These are phyloP conservation scores for Pluvialis apricaria DNA, from an alignment of 2,113 vertebrate genomes.

Conservation along the genomic window DNA sequence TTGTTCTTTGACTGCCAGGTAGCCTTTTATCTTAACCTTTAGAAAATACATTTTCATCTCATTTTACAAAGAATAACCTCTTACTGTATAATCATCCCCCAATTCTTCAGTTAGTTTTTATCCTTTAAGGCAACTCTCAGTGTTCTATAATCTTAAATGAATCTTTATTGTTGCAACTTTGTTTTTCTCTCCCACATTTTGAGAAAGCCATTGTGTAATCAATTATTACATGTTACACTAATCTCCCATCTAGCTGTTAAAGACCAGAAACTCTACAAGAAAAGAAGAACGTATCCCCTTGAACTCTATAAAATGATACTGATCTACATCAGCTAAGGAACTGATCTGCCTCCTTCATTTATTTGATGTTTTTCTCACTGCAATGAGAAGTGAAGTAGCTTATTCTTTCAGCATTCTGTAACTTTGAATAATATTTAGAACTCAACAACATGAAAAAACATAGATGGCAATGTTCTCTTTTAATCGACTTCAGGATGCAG, in stretches of 20 bases:
- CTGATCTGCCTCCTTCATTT: background rate
- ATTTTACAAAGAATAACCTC: background rate
- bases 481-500: background rate
- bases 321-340: background rate
- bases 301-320: background rate
- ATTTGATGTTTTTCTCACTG: background rate
- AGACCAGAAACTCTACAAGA: background rate
- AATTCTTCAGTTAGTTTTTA: background rate
- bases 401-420: background rate
- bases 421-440: background rate
- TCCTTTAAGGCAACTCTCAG: background rate
- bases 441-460: background rate
- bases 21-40: background rate
- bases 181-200: background rate
- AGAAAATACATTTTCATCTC: background rate
- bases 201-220: background rate
- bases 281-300: background rate
- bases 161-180: background rate
- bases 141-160: background rate
- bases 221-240: background rate
- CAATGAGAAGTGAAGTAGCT: background rate
- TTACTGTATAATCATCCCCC: background rate
- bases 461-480: background rate
- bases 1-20: background rate
- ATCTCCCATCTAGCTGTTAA: background rate